phyloP scores from a whole-genome alignment of 2,113 vertebrate genomes.

The Antigone vipio region DNA sequence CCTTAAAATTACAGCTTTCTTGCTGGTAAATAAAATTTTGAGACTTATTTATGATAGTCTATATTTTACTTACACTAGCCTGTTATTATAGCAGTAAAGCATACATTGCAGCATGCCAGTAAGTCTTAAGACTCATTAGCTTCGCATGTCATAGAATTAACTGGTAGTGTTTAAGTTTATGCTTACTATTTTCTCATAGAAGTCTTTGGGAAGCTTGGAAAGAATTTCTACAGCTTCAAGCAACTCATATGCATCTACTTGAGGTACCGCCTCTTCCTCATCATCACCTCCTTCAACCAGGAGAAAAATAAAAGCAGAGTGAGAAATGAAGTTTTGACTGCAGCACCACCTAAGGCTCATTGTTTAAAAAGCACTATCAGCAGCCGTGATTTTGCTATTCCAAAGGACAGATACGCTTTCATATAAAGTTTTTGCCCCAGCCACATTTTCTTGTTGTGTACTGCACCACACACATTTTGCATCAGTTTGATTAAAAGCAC shows the following conservation, averaged over 20 bases:
- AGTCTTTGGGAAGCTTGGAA: conserved; percentile 96
- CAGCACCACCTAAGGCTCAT: background rate
- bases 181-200: conserved; percentile 97
- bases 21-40: background rate
- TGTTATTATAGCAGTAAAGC: background rate
- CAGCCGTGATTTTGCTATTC: background rate
- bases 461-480: accelerated
- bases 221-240: conserved; percentile 95
- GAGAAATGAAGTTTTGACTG: background rate
- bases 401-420: background rate
- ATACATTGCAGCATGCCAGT: background rate
- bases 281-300: conserved; percentile 80
- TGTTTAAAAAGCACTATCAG: background rate
- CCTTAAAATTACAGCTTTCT: background rate
- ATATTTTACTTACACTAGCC: background rate
- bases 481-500: background rate
- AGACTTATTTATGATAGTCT: background rate
- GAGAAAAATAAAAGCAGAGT: background rate
- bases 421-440: background rate
- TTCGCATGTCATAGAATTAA: background rate
- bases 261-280: conserved; percentile 75
- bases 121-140: background rate
- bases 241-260: conserved; percentile 94
- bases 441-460: background rate
- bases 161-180: background rate